Evolutionary conservation across 2,888 invertebrate species (phyloP), one percentile per base, ranked within the genome.

Genomic region (Aleiodes leptofemur): DNA sequence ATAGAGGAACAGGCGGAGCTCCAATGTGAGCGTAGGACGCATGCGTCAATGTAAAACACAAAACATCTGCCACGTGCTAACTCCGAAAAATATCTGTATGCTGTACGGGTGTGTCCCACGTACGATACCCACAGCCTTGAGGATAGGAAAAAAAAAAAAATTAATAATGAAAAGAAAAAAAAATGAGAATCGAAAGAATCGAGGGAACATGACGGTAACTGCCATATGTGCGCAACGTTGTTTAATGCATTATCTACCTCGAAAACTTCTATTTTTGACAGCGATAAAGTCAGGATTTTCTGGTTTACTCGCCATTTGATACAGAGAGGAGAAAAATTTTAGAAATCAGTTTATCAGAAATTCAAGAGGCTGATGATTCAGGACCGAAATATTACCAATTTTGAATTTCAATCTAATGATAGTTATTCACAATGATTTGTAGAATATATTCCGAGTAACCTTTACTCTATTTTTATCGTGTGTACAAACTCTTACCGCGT

Each of bases 11-110:
- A 43, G 56, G 72, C 77, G 57, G 56, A 38, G 64, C 61, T 53
- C 31, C 7, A n/a, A 53, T 53, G 13, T 29, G 43, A 70, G 51
- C 48, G n/a, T 29, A 8, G 51, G 29, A 68, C 83, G 84, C 82
- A 83, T 83, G 85, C 85, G 84, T 84, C 78, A 78, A 69, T 57
- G 72, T 73, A 73, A 81, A 81, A 82, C 81, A 80, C 70, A 75
- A 80, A 84, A 83, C 85, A 86, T 86, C 84, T 86, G 86, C 82
- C 83, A 83, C 83, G 84, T 85, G 86, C 84, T 85, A 83, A 84
- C 83, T 84, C 81, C 85, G 81, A 50, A n/a, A 16, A 50, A 48
- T 66, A 66, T 51, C 48, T 53, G 11, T 68, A 68, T 68, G 74
- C 80, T 83, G 75, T 69, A 34, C 77, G 78, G 80, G 81, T 81